Conservation (phyloP, 2,888 invertebrate genomes). For the Lochmaea capreae region DNA sequence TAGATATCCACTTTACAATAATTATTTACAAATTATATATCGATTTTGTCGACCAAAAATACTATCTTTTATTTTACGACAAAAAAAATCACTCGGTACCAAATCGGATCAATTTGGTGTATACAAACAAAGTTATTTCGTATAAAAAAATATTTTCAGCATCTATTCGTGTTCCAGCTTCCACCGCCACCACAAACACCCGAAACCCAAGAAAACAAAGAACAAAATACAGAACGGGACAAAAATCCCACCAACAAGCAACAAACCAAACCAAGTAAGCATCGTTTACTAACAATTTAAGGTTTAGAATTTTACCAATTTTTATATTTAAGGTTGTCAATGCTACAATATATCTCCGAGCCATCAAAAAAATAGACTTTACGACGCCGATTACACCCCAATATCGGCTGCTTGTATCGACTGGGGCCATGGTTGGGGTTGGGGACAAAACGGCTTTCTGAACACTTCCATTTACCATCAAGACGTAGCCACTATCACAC, state of each 20-base stretch:
- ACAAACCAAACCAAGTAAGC: not conserved
- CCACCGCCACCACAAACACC: conserved; percentile 75
- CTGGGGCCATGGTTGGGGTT: conserved; percentile 84
- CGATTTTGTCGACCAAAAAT: no score
- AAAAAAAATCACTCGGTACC: no score
- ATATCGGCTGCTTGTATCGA: conserved; percentile 61
- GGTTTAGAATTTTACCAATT: not conserved
- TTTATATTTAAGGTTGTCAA: conserved; percentile 20
- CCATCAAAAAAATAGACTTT: conserved; percentile 48
- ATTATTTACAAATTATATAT: no score
- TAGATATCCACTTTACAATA: not conserved
- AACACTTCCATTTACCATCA: not conserved
- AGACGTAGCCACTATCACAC: not conserved
- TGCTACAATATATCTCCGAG: conserved; percentile 42
- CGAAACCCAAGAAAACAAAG: not conserved
- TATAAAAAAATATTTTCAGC: not conserved
- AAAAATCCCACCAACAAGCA: not conserved
- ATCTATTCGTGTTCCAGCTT: conserved; percentile 66
- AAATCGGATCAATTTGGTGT: conserved; percentile 35
- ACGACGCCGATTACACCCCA: conserved; percentile 61
- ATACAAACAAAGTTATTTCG: conserved; percentile 39
- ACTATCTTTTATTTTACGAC: no score
- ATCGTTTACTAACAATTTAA: no score
- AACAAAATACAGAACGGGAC: not conserved
- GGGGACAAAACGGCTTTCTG: conserved; percentile 68